Evolutionary conservation across 37 sponge, comb jelly and placozoan genomes (phyloP).

Genomic region (Theonella swinhoei): DNA sequence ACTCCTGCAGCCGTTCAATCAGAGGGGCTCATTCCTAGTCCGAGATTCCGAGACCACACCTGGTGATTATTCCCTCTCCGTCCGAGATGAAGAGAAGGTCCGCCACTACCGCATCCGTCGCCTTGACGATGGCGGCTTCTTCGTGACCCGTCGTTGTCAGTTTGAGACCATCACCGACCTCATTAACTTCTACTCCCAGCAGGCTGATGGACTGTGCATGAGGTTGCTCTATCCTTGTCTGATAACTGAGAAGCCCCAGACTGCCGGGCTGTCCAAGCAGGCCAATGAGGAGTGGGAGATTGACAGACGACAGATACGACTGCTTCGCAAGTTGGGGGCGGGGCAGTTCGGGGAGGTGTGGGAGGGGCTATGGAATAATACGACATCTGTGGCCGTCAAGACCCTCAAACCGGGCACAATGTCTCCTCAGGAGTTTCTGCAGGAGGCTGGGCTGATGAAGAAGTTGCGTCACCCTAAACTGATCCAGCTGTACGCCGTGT

Average conservation of each 20-base stretch:
- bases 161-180: slow-evolving; percentile 82
- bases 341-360: slow-evolving; percentile 98
- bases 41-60: slow-evolving; percentile 95
- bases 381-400: slow-evolving; percentile 95
- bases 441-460: slow-evolving; percentile 97
- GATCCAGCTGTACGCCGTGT: slow-evolving; percentile 97
- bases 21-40: slow-evolving; percentile 85
- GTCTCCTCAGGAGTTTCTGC: slow-evolving; percentile 91
- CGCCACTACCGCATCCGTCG: slow-evolving; percentile 89
- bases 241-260: slow-evolving; percentile 85
- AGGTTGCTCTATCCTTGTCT: slow-evolving; percentile 69
- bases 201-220: slow-evolving; percentile 88
- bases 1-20: slow-evolving; percentile 77
- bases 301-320: slow-evolving; percentile 67
- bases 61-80: slow-evolving; percentile 93
- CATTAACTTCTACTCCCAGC: slow-evolving; percentile 73
- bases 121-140: slow-evolving; percentile 84
- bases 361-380: slow-evolving; percentile 95
- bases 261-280: slow-evolving; percentile 84
- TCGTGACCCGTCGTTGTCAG: slow-evolving; percentile 76
- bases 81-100: slow-evolving; percentile 84
- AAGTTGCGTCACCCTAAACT: slow-evolving; percentile 93
- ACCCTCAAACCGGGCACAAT: slow-evolving; percentile 96
- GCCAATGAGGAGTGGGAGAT: slow-evolving; percentile 96
- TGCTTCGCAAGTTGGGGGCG: slow-evolving; percentile 77